Conservation (phyloP, 2,113 vertebrate species). For the Scopus umbretta region DNA sequence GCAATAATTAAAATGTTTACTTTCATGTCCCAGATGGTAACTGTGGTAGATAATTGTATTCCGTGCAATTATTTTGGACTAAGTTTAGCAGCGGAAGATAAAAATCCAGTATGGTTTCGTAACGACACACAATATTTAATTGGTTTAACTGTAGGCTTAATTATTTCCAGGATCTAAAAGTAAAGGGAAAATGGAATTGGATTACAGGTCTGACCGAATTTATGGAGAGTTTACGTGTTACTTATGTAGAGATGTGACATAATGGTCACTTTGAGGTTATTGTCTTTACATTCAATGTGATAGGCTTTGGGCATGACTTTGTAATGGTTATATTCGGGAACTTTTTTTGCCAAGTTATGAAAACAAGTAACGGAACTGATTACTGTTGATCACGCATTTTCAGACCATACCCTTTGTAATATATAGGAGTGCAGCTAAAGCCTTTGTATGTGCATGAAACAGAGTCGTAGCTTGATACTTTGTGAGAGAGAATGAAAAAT, state of each 20-base stretch:
- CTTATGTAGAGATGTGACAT: not conserved
- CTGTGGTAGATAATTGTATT: constrained; percentile 29
- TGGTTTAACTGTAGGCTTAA: not conserved
- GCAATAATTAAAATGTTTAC: constrained; percentile 49
- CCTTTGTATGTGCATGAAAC: not conserved
- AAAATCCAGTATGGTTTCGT: not conserved
- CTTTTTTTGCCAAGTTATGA: not conserved
- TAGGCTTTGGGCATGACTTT: not conserved
- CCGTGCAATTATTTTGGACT: constrained; percentile 40
- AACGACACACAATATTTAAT: not conserved
- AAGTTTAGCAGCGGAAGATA: constrained; percentile 18
- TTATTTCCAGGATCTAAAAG: not conserved
- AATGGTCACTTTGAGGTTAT: not conserved
- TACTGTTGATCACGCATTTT: fast-evolving
- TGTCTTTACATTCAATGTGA: fast-evolving
- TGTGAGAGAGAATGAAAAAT: not conserved
- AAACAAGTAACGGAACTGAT: not conserved
- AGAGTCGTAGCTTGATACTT: not conserved
- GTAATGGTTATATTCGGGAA: not conserved
- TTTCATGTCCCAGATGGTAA: constrained; percentile 53
- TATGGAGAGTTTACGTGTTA: not conserved
- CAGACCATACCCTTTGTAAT: no score
- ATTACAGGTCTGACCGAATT: not conserved
- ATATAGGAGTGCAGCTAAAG: not conserved
- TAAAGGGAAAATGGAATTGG: not conserved